Evolutionary conservation across 2,113 vertebrate species (phyloP), one percentile per base, ranked within the genome.

Genomic region (Puffinus mauretanicus): DNA sequence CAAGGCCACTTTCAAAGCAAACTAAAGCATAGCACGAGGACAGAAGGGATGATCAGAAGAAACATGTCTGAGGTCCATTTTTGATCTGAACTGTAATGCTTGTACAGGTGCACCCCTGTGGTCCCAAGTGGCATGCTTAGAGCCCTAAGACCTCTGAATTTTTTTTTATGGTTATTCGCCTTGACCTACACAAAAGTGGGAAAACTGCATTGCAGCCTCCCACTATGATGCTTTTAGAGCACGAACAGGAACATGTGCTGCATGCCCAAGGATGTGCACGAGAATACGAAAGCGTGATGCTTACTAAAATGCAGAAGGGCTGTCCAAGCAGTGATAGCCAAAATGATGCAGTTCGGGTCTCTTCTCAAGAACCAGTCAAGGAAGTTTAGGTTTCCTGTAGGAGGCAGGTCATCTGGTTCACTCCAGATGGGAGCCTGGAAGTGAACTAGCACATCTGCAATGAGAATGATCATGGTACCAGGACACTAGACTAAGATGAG

Each of bases 251-350:
- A 4, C 16, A 44, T 0, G 1, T n/a, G 14, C 49, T 54, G n/a
- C 38, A n/a, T 1, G 5, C 4, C 17, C 36, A n/a, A 3, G 0
- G 21, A 57, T 4, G 13, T 7, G 5, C 40, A 66, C 0, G 2
- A 49, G 26, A 86, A 61, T 19, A 75, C 6, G 3, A 6, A 95
- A 58, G 9, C 6, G 12, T 9, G 8, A 58, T 16, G 30, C 21
- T 44, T 66, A 66, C 21, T 70, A 46, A 86, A 88, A 83, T 9
- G 26, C 34, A 82, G 36, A 82, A 88, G 32, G 30, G 47, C 20
- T 40, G 13, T 58, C 70, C 1, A 2, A 81, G 25, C 25, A 91
- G 17, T 25, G 15, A 58, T 4, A 91, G 47, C 16, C 25, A 71
- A 83, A 88, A 79, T 8, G 0, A 60, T 12, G 6, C 2, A 42